A percentile compares a stretch with the other conserved stretches of the same genome.
These are phyloP conservation scores for Philereme transversata DNA, from an alignment of 2,888 invertebrate species.

Conservation along the genomic window DNA sequence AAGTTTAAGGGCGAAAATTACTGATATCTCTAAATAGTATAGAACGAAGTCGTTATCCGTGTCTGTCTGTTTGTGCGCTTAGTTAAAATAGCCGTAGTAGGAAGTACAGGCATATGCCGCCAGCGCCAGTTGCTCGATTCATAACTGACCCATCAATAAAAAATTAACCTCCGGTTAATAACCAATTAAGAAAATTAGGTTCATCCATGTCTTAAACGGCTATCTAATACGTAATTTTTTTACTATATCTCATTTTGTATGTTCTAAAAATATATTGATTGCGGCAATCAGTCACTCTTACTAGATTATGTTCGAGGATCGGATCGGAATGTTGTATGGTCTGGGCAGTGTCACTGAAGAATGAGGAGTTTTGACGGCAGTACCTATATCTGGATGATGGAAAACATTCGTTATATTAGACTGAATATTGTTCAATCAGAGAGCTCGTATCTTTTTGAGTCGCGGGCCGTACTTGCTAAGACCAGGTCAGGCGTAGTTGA, in stretches of 20 bases:
- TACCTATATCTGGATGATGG: constrained; percentile 2
- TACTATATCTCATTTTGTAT: constrained; percentile 33
- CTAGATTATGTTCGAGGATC: constrained; percentile 21
- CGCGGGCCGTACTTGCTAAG: too few relatives aligned
- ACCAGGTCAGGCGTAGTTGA: too few relatives aligned
- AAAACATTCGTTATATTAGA: constrained; percentile 3
- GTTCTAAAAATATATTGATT: constrained; percentile 49
- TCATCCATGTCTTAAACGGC: constrained; percentile 12
- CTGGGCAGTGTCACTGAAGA: constrained; percentile 38
- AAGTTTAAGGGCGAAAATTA: too few relatives aligned
- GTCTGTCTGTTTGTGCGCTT: too few relatives aligned
- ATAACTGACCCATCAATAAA: constrained; percentile 17
- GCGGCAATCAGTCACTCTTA: constrained; percentile 22
- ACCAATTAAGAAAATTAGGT: constrained; percentile 44
- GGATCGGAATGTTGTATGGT: constrained; percentile 28
- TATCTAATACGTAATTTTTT: constrained; percentile 25
- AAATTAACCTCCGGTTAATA: constrained; percentile 40
- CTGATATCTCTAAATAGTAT: too few relatives aligned
- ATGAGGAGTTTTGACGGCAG: constrained; percentile 22
- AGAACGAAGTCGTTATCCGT: too few relatives aligned
- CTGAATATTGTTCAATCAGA: background rate
- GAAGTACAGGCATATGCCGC: too few relatives aligned
- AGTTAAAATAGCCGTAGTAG: too few relatives aligned
- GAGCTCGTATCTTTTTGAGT: too few relatives aligned
- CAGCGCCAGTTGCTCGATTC: background rate